Evolutionary conservation across 2,797 vertebrate species (phyloP), one percentile per base, ranked within the genome.

Genomic region (Gymnocypris eckloni): DNA sequence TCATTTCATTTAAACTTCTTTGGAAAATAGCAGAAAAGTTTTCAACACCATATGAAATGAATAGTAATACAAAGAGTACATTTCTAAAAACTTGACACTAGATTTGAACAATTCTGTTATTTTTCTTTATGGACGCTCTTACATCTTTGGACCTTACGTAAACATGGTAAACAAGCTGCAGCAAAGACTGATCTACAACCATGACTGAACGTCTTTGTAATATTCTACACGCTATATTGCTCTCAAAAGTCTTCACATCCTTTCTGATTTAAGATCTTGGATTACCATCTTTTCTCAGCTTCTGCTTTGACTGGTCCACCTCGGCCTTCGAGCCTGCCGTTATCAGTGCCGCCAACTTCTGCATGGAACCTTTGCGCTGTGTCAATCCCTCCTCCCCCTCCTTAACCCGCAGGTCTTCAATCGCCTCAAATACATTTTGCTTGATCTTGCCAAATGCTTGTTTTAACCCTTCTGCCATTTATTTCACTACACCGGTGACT

Each of bases 391-490:
- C 81, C 11, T 87, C 75, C n/a, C 25, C 80, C 22, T 64, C 77
- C 41, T 85, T 80, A 66, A 15, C 41, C 28, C 78, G 25, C 28
- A 85, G 56, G 1, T 86, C 84, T 48, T 73, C 84, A 20, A 85
- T 13, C 11, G 64, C 75, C 16, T 78, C 87, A 12, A 73, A 70
- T 9, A 89, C 76, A 73, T 86, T 83, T 56, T 4, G 80, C 41
- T 80, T 81, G 41, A 89, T 43, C 56, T 81, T 87, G 6, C 66
- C 82, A 70, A 83, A 73, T 25, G 37, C 80, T 61, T 59, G 73
- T 64, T 86, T 87, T 45, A 85, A 25, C 39, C 80, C 73, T 48
- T 89, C 73, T 52, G 86, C 84, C 89, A 87, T 87, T 73, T 79
- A 87, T 87, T 73, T 79, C 15, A 50, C 43, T 28, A 25, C 1